These are phyloP conservation scores for Halisarca cf. caerulea DNA, from an alignment of 37 sponge, comb jelly and placozoan genomes.

Conservation along the genomic window DNA sequence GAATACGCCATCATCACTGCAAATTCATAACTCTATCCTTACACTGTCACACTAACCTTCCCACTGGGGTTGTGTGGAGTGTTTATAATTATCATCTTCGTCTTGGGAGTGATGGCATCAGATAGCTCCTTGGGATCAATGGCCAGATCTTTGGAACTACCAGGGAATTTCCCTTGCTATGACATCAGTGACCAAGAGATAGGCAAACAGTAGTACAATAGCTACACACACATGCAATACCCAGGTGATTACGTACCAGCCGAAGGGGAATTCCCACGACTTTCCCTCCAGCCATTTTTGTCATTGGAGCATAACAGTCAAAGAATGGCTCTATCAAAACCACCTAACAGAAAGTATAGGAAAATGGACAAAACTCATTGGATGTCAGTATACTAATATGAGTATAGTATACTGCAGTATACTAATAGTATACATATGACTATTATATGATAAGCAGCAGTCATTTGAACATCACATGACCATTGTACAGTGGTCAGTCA, in stretches of 20 bases:
- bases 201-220: not conserved
- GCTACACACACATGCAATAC: not conserved
- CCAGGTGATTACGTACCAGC: conserved; percentile 59
- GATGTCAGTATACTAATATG: no score
- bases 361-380: no score
- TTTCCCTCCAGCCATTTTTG: conserved; percentile 72
- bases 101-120: conserved; percentile 82
- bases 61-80: conserved; percentile 96
- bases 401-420: no score
- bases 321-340: conserved; percentile 97
- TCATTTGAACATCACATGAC: no score
- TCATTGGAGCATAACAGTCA: conserved; percentile 89
- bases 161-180: conserved; percentile 60
- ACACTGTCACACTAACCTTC: conserved; percentile 77
- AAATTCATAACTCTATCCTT: no score
- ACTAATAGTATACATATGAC: no score
- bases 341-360: no score
- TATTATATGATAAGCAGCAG: no score
- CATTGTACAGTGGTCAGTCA: no score
- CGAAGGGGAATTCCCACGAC: conserved; percentile 82
- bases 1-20: no score
- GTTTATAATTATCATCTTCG: conserved; percentile 88
- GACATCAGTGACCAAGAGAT: not conserved
- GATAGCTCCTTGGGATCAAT: conserved; percentile 83
- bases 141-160: conserved; percentile 65